Evolutionary conservation across 2,797 vertebrate genomes (phyloP).

Genomic region (Dendrocincla tyrannina): DNA sequence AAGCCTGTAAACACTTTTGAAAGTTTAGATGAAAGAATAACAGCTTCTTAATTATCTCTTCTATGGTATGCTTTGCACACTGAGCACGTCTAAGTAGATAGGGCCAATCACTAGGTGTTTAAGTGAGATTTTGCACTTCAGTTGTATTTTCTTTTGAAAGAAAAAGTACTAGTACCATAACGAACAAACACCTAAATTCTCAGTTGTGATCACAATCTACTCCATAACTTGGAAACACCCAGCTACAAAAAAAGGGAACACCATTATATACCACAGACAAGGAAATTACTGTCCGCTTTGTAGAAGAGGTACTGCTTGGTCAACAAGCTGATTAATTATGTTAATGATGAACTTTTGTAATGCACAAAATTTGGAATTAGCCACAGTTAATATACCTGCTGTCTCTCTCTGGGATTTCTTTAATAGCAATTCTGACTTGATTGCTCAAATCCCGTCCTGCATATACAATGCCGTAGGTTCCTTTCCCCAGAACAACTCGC

Average conservation of each 20-base stretch:
- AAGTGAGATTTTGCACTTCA: background rate
- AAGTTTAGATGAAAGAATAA: background rate
- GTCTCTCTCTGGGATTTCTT: constrained; percentile 97
- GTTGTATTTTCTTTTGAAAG: background rate
- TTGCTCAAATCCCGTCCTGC: constrained; percentile 97
- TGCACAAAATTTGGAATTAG: background rate
- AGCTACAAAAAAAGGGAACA: background rate
- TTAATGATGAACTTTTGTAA: background rate
- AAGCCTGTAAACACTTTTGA: background rate
- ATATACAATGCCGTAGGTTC: constrained; percentile 95
- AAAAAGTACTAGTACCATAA: background rate
- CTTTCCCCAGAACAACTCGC: constrained; percentile 91
- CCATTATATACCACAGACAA: background rate
- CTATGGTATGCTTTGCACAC: background rate
- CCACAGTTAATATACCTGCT: constrained; percentile 84
- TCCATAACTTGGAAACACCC: background rate
- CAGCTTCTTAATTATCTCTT: background rate
- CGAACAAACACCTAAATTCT: background rate
- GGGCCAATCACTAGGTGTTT: background rate
- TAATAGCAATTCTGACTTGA: constrained; percentile 98
- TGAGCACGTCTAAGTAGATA: background rate
- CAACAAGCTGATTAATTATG: background rate
- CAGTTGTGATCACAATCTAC: background rate
- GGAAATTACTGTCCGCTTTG: background rate
- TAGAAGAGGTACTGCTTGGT: background rate